Conservation (phyloP, 92 coral and sea anemone species). For the Desmophyllum pertusum region DNA sequence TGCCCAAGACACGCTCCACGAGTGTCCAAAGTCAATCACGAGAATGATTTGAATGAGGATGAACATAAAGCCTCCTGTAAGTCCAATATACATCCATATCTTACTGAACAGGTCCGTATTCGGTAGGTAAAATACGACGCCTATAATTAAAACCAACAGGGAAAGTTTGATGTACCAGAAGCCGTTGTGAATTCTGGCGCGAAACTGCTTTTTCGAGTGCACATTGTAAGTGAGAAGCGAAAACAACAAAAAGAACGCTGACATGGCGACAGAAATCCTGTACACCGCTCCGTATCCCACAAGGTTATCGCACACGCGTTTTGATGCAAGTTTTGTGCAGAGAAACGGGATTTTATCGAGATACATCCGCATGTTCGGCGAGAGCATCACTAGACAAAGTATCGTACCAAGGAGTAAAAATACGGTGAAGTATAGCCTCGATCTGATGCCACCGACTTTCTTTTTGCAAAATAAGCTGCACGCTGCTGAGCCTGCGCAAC, state of each 20-base stretch:
- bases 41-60: slow-evolving; percentile 86
- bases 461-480: slow-evolving; percentile 86
- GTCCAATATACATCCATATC: slow-evolving; percentile 95
- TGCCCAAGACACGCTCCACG: slow-evolving; percentile 99
- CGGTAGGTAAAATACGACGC: slow-evolving; percentile 83
- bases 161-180: slow-evolving; percentile 95
- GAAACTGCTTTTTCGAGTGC: slow-evolving; percentile 84
- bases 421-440: slow-evolving; percentile 78
- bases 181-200: slow-evolving; percentile 89
- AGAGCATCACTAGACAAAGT: slow-evolving; percentile 80
- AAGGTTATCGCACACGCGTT: slow-evolving; percentile 80
- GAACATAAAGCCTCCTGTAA: slow-evolving; percentile 93
- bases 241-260: slow-evolving; percentile 68
- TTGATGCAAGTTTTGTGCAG: slow-evolving; percentile 79
- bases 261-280: slow-evolving; percentile 85
- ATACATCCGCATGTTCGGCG: slow-evolving; percentile 82
- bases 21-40: slow-evolving; percentile 92
- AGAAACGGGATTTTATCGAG: slow-evolving; percentile 89
- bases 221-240: slow-evolving; percentile 79
- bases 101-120: slow-evolving; percentile 64
- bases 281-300: slow-evolving; percentile 99
- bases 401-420: slow-evolving; percentile 76
- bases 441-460: slow-evolving; percentile 75
- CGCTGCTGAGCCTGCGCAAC: slow-evolving; percentile 98
- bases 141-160: slow-evolving; percentile 67